Evolutionary conservation across 1,140 invertebrate species (phyloP).

Genomic region (Himalopsyche phryganea): DNA sequence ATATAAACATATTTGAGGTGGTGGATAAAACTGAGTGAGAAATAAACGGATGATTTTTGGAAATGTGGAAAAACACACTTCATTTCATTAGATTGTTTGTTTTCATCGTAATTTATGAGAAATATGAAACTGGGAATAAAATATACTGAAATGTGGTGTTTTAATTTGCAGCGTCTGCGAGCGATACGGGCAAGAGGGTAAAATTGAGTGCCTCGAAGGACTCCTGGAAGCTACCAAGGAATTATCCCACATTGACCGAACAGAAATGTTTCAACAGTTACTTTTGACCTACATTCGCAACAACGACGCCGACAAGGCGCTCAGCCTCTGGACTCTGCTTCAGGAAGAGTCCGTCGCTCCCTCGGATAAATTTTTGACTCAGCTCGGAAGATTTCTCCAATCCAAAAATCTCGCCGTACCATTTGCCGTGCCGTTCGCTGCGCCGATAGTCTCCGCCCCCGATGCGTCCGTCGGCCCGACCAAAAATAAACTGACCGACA

Average conservation of each 20-base stretch:
- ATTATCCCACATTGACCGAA: conserved; percentile 68
- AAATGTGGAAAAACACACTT: no score
- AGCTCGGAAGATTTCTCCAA: conserved; percentile 63
- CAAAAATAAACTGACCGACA: neutral
- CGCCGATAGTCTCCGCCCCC: no score
- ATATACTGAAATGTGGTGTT: neutral
- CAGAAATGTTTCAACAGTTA: conserved; percentile 70
- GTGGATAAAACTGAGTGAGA: no score
- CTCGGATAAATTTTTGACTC: conserved; percentile 62
- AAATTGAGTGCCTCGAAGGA: conserved; percentile 65
- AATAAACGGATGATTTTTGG: no score
- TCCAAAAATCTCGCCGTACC: conserved; percentile 63
- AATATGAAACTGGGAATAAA: no score
- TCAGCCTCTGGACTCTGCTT: conserved; percentile 73
- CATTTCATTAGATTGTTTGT: no score
- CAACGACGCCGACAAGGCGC: conserved; percentile 66
- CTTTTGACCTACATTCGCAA: conserved; percentile 65
- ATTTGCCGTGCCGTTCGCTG: conserved; percentile 59
- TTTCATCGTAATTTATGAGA: no score
- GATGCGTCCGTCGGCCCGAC: no score
- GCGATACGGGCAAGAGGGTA: conserved; percentile 58
- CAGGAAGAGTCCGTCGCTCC: conserved; percentile 77
- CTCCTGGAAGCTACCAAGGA: conserved; percentile 72
- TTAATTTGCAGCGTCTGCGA: conserved; percentile 47
- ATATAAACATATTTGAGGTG: no score